Base-by-base conservation (phyloP, 2,888 invertebrate genomes). In the Phrixothrix hirtus region DNA sequence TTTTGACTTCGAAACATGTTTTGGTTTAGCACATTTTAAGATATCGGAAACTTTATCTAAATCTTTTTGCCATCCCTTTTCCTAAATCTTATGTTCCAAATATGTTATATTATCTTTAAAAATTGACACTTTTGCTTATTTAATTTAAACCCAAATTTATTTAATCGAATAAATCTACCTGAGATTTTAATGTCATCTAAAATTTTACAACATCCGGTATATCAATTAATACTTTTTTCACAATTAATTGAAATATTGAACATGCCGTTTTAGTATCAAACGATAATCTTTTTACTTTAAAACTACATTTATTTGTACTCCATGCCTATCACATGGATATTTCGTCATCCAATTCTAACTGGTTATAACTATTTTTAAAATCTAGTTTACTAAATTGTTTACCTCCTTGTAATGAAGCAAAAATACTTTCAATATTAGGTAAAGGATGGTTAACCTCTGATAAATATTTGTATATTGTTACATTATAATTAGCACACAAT, bases 221-320 rank as follows among this genome's bases (percentile, higher is more conserved):
- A 4, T 62, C 58, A 15, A 57, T 52, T 11, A 64, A 53, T 2
- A 57, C 35, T 17, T 59, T 61, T 17, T 63, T 59, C 1, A 62
- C 46, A n/a, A 58, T 57, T 50, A 65, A 65, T 45, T 75, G 72
- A 54, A 75, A 75, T 25, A 73, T 71, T 1, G 70, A 67, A 11
- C 71, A 68, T 1, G 70, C 60, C 0, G 72, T 68, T 47, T 71
- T 73, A n/a, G 70, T 61, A 1, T 70, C 72, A 61, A 66, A 72
- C 1, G 72, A 72, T 17, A 73, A 41, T 39, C 71, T 67, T 0
- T 68, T 68, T 65, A 68, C 25, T 5, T 21, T 21, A 21, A 21
- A 21, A 21, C 25, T 21, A 5, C 25, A 21, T 7, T 4, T 7
- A 21, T 5, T 5, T 21, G 4, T 21, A 7, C 25, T 5, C 4